Evolutionary conservation across 2,888 invertebrate genomes (phyloP).

Genomic region (Hartigia nigra): DNA sequence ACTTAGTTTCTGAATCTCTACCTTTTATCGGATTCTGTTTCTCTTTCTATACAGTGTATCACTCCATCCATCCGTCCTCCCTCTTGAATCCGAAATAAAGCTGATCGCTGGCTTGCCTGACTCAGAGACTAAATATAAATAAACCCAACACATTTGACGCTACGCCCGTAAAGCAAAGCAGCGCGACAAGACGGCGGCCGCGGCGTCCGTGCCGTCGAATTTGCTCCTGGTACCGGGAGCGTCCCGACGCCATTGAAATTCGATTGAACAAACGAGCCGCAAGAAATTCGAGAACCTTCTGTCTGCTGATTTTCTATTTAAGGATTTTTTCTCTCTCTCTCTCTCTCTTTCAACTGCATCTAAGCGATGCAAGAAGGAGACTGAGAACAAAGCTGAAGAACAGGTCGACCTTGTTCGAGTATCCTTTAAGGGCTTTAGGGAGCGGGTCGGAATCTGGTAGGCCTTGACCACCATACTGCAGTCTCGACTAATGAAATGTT

Average conservation of each 20-base stretch:
- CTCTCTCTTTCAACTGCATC: not conserved
- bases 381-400: not conserved
- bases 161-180: conserved; percentile 10
- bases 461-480: not conserved
- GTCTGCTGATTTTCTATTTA: not conserved
- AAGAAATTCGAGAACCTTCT: not conserved
- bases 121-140: conserved; percentile 52
- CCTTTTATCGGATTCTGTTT: not conserved
- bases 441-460: not conserved
- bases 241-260: not conserved
- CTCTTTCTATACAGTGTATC: not conserved
- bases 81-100: not conserved
- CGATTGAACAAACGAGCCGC: not conserved
- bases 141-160: conserved; percentile 33
- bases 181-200: not conserved
- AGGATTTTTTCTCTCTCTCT: not conserved
- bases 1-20: not conserved
- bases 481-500: not conserved
- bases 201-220: not conserved
- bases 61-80: not conserved
- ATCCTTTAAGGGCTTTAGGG: not conserved
- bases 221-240: too few species aligned
- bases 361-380: too few species aligned
- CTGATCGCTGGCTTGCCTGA: conserved; percentile 27
- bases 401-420: not conserved